Conservation (phyloP, 2,888 invertebrate species). For the Papilio demoleus region DNA sequence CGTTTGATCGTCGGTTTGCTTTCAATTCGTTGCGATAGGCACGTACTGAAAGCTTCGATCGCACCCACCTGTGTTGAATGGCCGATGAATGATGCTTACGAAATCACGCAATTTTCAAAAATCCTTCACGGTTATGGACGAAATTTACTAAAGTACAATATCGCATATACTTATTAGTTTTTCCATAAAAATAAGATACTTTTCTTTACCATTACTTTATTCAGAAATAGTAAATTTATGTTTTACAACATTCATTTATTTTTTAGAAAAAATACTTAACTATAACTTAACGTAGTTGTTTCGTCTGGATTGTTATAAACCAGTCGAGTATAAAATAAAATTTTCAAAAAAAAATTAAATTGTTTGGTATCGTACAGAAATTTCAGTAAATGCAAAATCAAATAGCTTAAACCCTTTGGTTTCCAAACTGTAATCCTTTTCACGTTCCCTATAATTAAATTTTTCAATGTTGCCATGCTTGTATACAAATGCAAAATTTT, state of each 20-base stretch:
- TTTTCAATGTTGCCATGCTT: background rate
- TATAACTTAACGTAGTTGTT: too few species aligned
- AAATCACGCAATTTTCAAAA: background rate
- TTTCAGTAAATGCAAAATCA: too few species aligned
- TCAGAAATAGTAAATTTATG: too few species aligned
- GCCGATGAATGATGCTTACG: slow-evolving; percentile 9
- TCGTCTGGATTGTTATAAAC: too few species aligned
- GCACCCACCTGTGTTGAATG: background rate
- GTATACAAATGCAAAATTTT: background rate
- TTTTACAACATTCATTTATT: too few species aligned
- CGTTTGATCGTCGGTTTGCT: background rate
- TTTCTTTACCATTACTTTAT: too few species aligned
- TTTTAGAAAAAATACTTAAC: too few species aligned
- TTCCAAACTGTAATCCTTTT: background rate
- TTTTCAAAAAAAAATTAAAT: too few species aligned
- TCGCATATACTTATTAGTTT: background rate
- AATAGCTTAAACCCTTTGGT: background rate
- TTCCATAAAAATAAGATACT: too few species aligned
- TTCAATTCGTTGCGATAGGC: slow-evolving; percentile 3
- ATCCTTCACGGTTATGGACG: background rate
- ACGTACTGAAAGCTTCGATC: background rate
- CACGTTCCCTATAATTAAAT: background rate
- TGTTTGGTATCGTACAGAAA: too few species aligned
- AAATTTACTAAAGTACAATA: background rate
- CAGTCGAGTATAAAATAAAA: too few species aligned